phyloP scores from a whole-genome alignment of 2,113 vertebrate species.

The Austrofundulus limnaeus region DNA sequence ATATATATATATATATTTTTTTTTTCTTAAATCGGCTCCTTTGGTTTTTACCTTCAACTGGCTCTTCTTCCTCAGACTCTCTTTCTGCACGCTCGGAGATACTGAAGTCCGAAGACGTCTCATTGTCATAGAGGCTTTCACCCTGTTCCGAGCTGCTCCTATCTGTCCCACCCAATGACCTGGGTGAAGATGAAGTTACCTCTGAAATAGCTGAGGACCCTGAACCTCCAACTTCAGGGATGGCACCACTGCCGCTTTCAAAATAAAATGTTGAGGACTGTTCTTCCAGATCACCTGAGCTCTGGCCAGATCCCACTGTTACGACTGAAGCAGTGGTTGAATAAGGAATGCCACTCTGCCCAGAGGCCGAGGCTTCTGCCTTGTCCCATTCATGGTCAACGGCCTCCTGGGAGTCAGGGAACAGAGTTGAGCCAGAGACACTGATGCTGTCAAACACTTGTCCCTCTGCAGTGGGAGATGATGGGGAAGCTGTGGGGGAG shows the following conservation, averaged over 20 bases:
- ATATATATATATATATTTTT: background rate
- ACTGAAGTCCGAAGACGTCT: conserved; percentile 96
- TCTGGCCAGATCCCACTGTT: conserved; percentile 38
- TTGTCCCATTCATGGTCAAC: conserved; percentile 79
- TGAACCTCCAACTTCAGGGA: conserved; percentile 29
- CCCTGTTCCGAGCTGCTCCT: conserved; percentile 91
- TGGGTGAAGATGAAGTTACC: conserved; percentile 73
- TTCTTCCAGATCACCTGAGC: conserved; percentile 57
- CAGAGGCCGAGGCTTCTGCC: conserved; percentile 75
- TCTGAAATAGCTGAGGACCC: conserved; percentile 51
- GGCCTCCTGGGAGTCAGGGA: conserved; percentile 81
- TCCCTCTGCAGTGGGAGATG: conserved; percentile 58
- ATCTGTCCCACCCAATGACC: conserved; percentile 84
- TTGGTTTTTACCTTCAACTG: conserved; percentile 92
- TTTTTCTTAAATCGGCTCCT: conserved; percentile 56
- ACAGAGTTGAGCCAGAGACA: conserved; percentile 83
- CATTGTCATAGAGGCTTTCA: conserved; percentile 90
- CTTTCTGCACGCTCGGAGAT: conserved; percentile 86
- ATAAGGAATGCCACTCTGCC: conserved; percentile 50
- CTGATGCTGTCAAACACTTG: conserved; percentile 64
- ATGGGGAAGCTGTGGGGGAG: conserved; percentile 35
- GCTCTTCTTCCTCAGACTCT: conserved; percentile 78
- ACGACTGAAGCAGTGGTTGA: conserved; percentile 30
- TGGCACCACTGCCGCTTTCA: conserved; percentile 73
- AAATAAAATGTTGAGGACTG: conserved; percentile 78